These are phyloP conservation scores for Barypeithes pellucidus DNA, from an alignment of 2,888 invertebrate genomes.

Conservation along the genomic window DNA sequence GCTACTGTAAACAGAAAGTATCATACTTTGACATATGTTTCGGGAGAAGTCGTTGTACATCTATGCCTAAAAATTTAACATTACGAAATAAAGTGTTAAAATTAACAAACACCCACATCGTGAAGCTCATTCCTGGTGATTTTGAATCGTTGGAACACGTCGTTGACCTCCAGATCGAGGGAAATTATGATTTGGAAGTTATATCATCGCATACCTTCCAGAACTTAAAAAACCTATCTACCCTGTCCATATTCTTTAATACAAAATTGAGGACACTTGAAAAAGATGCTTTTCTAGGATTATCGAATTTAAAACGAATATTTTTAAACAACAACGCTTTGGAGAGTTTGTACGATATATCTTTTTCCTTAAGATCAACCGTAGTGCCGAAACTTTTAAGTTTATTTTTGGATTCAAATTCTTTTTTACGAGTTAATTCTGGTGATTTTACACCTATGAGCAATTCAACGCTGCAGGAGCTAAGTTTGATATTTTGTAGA, in stretches of 20 bases:
- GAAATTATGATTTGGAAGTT: slow-evolving; percentile 72
- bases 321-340: slow-evolving; percentile 75
- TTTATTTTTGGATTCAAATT: slow-evolving; percentile 74
- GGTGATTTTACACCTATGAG: slow-evolving; percentile 72
- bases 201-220: slow-evolving; percentile 73
- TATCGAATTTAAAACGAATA: slow-evolving; percentile 72
- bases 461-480: slow-evolving; percentile 69
- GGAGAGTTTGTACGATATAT: slow-evolving; percentile 69
- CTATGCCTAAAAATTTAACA: slow-evolving; percentile 72
- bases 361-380: slow-evolving; percentile 69
- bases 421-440: slow-evolving; percentile 70
- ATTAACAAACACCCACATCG: slow-evolving; percentile 73
- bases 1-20: slow-evolving; percentile 72
- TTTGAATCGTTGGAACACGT: slow-evolving; percentile 69
- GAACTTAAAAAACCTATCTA: slow-evolving; percentile 71
- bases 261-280: slow-evolving; percentile 70
- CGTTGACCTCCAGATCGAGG: slow-evolving; percentile 72
- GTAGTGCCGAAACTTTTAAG: slow-evolving; percentile 71
- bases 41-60: slow-evolving; percentile 72
- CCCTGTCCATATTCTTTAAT: slow-evolving; percentile 75
- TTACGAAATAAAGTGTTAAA: slow-evolving; percentile 69
- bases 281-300: slow-evolving; percentile 72
- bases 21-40: slow-evolving; percentile 72
- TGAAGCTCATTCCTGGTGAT: slow-evolving; percentile 69
- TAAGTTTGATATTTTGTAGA: slow-evolving; percentile 73